Conservation (phyloP, 2,113 vertebrate genomes). For the Nibea albiflora region DNA sequence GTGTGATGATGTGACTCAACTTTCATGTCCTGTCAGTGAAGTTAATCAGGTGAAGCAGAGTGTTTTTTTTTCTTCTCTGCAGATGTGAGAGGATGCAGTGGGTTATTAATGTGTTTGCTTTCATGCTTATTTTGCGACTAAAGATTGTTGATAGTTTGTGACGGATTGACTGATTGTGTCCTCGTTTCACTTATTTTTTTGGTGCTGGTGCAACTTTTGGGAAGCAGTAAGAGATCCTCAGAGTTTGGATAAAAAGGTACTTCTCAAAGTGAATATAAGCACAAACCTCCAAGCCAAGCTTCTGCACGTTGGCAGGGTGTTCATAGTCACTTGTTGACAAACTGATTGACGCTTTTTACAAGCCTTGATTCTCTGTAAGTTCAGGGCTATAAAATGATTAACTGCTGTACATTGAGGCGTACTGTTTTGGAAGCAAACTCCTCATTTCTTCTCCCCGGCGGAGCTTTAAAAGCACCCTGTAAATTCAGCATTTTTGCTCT, state of each 20-base stretch:
- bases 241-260: no score
- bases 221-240: not conserved
- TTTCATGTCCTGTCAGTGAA: slow-evolving; percentile 19
- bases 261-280: not conserved
- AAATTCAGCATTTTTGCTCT: slow-evolving; percentile 2
- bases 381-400: slow-evolving; percentile 24
- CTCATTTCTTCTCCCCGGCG: slow-evolving; percentile 1
- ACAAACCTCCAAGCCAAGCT: not conserved
- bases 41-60: slow-evolving; percentile 50
- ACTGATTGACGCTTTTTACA: slow-evolving; percentile 26
- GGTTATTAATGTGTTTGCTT: not conserved
- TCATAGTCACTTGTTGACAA: slow-evolving; percentile 20
- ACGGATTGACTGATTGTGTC: not conserved
- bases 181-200: not conserved
- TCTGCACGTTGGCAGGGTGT: not conserved
- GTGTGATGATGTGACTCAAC: slow-evolving; percentile 42
- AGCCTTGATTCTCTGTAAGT: not conserved
- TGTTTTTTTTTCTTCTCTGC: slow-evolving; percentile 8
- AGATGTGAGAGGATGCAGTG: slow-evolving; percentile 7
- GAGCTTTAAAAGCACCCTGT: slow-evolving; percentile 19
- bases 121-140: not conserved
- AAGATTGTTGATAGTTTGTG: no score
- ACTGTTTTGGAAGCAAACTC: slow-evolving; percentile 45
- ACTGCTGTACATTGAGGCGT: not conserved
- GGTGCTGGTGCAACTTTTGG: not conserved